Conservation (phyloP, 2,797 vertebrate genomes). For the Babyrousa celebensis region DNA sequence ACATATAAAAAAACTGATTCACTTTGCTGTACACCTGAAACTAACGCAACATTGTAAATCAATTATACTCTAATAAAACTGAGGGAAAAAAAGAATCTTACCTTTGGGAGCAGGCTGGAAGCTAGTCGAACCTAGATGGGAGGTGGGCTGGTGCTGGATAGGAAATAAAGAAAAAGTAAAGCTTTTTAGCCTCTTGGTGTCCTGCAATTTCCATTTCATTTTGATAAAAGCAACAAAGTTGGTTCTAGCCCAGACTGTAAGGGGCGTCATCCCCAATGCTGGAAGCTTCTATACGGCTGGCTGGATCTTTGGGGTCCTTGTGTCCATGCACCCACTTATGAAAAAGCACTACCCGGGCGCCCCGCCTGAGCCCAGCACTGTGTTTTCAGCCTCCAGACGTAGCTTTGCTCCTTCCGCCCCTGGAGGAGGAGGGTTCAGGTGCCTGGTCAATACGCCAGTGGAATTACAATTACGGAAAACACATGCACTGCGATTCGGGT, state of each 20-base stretch:
- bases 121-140: fast-evolving
- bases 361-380: neutral
- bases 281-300: conserved; percentile 38
- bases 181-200: neutral
- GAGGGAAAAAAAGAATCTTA: too few relatives aligned
- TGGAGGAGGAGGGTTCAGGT: conserved; percentile 72
- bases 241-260: neutral
- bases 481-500: conserved; percentile 76
- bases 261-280: neutral
- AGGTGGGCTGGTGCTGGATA: neutral
- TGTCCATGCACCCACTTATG: neutral
- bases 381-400: neutral
- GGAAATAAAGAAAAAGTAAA: neutral
- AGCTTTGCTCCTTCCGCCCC: neutral
- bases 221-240: neutral
- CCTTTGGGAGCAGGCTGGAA: neutral
- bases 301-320: neutral
- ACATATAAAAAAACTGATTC: too few relatives aligned
- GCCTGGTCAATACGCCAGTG: conserved; percentile 84
- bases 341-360: neutral
- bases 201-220: neutral
- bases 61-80: too few relatives aligned
- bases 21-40: too few relatives aligned
- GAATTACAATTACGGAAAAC: conserved; percentile 85
- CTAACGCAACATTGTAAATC: too few relatives aligned